Evolutionary conservation across 2,113 vertebrate genomes (phyloP), one percentile per base, ranked within the genome.

Genomic region (Pycnonotus jocosus): DNA sequence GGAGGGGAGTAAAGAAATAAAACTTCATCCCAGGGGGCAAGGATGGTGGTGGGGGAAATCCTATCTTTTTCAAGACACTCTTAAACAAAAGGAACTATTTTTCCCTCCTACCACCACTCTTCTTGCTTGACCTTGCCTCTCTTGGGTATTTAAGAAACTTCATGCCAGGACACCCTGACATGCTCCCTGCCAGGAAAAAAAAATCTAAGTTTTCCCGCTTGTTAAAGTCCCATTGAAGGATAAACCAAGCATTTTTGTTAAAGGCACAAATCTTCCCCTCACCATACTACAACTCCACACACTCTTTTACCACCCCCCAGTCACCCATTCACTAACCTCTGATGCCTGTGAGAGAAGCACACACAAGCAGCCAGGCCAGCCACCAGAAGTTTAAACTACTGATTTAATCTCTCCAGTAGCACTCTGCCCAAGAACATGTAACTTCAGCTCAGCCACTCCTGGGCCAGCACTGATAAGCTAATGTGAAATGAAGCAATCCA

Each of bases 271-370:
- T 23, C 30, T 54, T 12, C 21, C 38, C 27, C 16, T 54, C 12
- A 42, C 12, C 42, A 24, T 19, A 25, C 4, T 24, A 28, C 19
- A 72, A 15, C 6, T 15, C 11, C 20, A 8, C 7, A 11, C 10
- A 7, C 12, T 8, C 10, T 37, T 20, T 8, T 7, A 25, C 7
- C 38, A 11, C 38, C 1, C 15, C 2, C 3, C 2, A 0, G 5
- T 20, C 25, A 40, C 7, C 16, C 31, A 7, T n/a, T 44, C 17
- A 4, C 37, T 30, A 31, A 27, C 9, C 40, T 20, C 31, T 31
- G 31, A 27, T 0, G 10, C 7, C 51, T 8, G 1, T 3, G 48
- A 38, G 20, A 21, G 31, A n/a, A 57, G 31, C 40, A 57, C 8
- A 5, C 31, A 33, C 9, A 33, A 28, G 38, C 40, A 12, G 33